Conservation (phyloP, 2,888 invertebrate species). For the Ypsolopha scabrella region DNA sequence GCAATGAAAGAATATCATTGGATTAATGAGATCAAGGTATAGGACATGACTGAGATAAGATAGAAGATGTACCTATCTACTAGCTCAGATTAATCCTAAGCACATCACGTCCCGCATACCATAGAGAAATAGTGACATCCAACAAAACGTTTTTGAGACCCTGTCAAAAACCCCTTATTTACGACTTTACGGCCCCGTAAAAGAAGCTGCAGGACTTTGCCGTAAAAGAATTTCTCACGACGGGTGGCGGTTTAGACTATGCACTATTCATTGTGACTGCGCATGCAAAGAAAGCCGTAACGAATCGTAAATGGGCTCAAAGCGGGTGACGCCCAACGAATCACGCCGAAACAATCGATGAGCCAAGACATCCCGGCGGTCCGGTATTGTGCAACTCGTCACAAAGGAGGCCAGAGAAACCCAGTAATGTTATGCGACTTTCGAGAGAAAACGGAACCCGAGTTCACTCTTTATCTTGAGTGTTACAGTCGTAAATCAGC, state of each 20-base stretch:
- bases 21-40: no score
- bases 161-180: conserved; percentile 13
- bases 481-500: conserved; percentile 52
- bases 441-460: conserved; percentile 36
- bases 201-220: conserved; percentile 5
- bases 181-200: conserved; percentile 9
- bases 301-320: conserved; percentile 62
- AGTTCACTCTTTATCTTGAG: conserved; percentile 28
- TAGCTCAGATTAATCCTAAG: no score
- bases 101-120: no score
- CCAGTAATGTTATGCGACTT: conserved; percentile 42
- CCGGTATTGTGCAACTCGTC: conserved; percentile 53
- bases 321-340: conserved; percentile 51
- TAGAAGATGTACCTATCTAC: no score
- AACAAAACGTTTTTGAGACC: neutral
- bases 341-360: conserved; percentile 52
- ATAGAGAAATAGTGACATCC: neutral
- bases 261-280: conserved; percentile 31
- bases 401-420: conserved; percentile 61
- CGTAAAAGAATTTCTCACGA: conserved; percentile 25
- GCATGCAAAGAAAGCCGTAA: conserved; percentile 54
- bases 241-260: conserved; percentile 32
- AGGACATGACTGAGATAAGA: no score
- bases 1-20: no score
- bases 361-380: conserved; percentile 33